Base-by-base conservation (phyloP, 92 coral and sea anemone species). In the Anthopleura xanthogrammica region DNA sequence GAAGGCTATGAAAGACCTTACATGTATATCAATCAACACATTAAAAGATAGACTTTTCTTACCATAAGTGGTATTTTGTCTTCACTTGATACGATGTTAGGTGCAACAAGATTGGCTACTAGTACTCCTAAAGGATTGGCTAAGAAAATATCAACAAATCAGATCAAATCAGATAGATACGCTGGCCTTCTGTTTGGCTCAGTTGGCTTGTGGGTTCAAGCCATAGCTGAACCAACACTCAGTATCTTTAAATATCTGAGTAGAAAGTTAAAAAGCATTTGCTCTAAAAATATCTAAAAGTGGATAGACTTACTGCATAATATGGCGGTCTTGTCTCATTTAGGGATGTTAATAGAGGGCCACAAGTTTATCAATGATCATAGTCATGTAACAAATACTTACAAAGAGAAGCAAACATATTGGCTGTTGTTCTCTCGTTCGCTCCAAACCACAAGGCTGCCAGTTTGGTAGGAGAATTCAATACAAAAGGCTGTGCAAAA, bases 381-480 rank as follows among this genome's bases (percentile, higher is more conserved):
- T 29, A 20, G 4, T 64, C 72, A 64, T 17, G 46, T 66, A 9
- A 4, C 20, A 5, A 12, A 3, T 3, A 58, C 91, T 89, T 66
- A 93, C 98, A 87, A 20, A 94, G 84, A 16, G 98, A 93, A 20
- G 94, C 91, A 29, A 95, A 62, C 98, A 92, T 95, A 80, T 93
- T 95, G 36, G 98, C 98, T 57, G 93, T 86, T 5, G 95, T 91
- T 83, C 98, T 87, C 80, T 95, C 93, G 60, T 88, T 86, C 11
- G 95, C 91, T 13, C 92, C 98, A 85, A 95, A 95, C 98, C 98
- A 95, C 77, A 90, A 80, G 10, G 98, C 98, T 77, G 98, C 98
- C 50, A 95, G 91, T 83, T 93, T 95, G 19, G 98, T 94, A 10
- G 98, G 98, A 22, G 95, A 76, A 48, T 87, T 89, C 42, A 95